Conservation (phyloP, 2,113 vertebrate genomes). For the Stigmatopora nigra region DNA sequence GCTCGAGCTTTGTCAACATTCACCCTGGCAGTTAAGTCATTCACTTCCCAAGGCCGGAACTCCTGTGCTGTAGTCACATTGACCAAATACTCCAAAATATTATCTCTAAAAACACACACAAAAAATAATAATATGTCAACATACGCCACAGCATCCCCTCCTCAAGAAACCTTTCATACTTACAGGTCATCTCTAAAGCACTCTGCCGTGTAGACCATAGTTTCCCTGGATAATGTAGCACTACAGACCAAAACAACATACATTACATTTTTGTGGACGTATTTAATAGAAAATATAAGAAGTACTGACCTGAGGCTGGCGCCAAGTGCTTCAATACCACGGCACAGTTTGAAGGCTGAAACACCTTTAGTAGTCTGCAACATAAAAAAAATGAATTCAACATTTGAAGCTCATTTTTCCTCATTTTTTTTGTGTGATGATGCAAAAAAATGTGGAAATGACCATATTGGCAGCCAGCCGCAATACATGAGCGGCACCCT, state of each 20-base stretch:
- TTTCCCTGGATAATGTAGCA: conserved; percentile 80
- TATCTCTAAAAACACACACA: conserved; percentile 67
- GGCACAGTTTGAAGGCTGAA: conserved; percentile 84
- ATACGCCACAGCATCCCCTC: not conserved
- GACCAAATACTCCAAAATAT: conserved; percentile 82
- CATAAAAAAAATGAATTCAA: conserved; percentile 1
- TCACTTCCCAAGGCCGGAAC: conserved; percentile 86
- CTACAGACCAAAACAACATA: conserved; percentile 60
- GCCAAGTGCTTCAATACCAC: conserved; percentile 81
- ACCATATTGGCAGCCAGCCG: conserved; percentile 84
- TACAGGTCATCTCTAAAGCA: conserved; percentile 83
- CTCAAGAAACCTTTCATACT: conserved; percentile 42
- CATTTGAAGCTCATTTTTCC: not conserved
- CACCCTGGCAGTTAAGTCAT: conserved; percentile 70
- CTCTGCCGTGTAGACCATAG: conserved; percentile 77
- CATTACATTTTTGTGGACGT: not conserved
- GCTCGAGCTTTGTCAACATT: conserved; percentile 79
- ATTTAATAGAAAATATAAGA: not conserved
- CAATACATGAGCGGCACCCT: conserved; percentile 82
- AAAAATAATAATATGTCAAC: not conserved
- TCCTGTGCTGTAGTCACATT: conserved; percentile 86
- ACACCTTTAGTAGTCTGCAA: conserved; percentile 84
- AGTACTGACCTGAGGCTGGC: conserved; percentile 80
- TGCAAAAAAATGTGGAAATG: conserved; percentile 27
- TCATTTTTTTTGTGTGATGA: not conserved